A percentile compares a stretch with the other conserved stretches of the same genome.
Evolutionary conservation across 1,140 invertebrate genomes (phyloP).

Genomic region (Cydia fagiglandana): DNA sequence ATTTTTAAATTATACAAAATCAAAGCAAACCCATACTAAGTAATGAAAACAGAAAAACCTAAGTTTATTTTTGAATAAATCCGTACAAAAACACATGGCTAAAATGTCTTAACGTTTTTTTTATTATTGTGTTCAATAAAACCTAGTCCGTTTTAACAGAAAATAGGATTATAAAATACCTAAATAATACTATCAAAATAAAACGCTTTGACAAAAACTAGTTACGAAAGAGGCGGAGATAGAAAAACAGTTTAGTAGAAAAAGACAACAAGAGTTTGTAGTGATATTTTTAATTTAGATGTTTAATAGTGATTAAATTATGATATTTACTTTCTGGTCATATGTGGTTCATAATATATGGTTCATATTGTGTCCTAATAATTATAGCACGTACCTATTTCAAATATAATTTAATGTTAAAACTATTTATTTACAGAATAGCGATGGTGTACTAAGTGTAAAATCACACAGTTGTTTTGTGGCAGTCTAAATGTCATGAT

Average conservation of each 20-base stretch:
- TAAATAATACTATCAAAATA: not conserved
- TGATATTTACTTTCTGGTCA: not conserved
- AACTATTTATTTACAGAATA: not conserved
- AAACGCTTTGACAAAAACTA: not conserved
- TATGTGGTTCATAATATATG: no score
- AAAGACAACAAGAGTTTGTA: not conserved
- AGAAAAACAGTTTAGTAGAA: not conserved
- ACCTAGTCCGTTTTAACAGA: not conserved
- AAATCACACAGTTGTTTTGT: not conserved
- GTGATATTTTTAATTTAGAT: not conserved
- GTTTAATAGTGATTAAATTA: not conserved
- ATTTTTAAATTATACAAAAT: not conserved
- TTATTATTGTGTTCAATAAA: not conserved
- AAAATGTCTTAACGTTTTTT: not conserved
- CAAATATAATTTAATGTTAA: not conserved
- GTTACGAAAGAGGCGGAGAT: not conserved
- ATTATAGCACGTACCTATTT: not conserved
- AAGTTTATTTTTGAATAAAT: not conserved
- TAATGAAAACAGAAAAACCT: not conserved
- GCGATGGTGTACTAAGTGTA: not conserved
- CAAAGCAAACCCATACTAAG: not conserved
- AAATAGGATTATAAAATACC: not conserved
- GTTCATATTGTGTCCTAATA: not conserved
- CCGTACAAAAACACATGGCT: no score
- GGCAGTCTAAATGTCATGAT: not conserved